phyloP scores from a whole-genome alignment of 2,888 invertebrate genomes.

The Steinernema scapterisci region DNA sequence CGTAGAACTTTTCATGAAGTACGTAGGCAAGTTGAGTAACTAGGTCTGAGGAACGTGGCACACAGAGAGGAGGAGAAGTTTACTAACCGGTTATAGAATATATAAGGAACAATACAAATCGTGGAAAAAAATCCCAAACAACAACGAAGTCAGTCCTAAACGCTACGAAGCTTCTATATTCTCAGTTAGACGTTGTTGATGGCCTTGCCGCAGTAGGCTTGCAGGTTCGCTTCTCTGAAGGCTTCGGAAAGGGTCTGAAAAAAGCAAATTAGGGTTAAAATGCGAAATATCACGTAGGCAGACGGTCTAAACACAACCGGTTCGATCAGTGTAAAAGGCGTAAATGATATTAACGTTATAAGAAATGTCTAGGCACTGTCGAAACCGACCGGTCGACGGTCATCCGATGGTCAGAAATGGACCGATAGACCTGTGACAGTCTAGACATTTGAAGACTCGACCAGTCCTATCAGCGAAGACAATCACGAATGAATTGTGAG shows the following conservation, averaged over 20 bases:
- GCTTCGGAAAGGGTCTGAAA: slow-evolving; percentile 93
- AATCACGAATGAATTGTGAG: too few relatives aligned
- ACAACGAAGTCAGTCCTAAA: neutral
- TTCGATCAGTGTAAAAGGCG: too few relatives aligned
- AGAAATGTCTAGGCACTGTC: too few relatives aligned
- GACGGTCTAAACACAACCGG: too few relatives aligned
- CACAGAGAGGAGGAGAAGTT: neutral
- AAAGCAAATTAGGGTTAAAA: neutral
- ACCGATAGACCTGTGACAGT: neutral
- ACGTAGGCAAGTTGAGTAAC: neutral
- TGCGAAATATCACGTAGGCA: neutral
- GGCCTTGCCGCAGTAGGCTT: slow-evolving; percentile 92
- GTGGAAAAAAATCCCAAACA: neutral
- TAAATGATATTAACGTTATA: too few relatives aligned
- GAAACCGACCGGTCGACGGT: too few relatives aligned
- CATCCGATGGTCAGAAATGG: too few relatives aligned
- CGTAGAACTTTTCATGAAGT: neutral
- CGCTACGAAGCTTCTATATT: neutral
- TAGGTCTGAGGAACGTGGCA: neutral
- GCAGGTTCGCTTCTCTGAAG: slow-evolving; percentile 91
- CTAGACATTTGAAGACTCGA: too few relatives aligned
- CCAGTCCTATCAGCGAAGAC: too few relatives aligned
- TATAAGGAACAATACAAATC: neutral
- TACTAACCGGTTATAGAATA: slow-evolving; percentile 1
- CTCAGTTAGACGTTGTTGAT: slow-evolving; percentile 80